Conservation (phyloP, 2,888 invertebrate species). For the Drosophila fulvimacula region DNA sequence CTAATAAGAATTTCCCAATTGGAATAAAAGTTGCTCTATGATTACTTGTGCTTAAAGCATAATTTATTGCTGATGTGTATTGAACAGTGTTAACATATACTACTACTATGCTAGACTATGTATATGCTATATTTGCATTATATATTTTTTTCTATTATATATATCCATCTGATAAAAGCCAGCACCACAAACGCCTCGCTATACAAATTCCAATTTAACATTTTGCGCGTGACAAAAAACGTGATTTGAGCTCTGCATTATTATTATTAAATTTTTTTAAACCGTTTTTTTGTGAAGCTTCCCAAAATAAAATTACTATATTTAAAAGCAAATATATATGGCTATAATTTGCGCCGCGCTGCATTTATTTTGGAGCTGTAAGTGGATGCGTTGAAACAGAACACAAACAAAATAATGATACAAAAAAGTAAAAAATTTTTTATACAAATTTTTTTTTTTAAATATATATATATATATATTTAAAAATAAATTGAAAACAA, state of each 20-base stretch:
- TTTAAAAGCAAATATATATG: constrained; percentile 41
- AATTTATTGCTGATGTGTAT: background rate
- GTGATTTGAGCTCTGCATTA: constrained; percentile 37
- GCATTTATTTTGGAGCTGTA: constrained; percentile 67
- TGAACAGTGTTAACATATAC: background rate
- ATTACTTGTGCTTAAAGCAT: background rate
- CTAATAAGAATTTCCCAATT: no score
- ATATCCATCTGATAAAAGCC: constrained; percentile 4
- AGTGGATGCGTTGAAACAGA: constrained; percentile 58
- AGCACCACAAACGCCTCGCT: constrained; percentile 12
- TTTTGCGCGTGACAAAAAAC: constrained; percentile 62
- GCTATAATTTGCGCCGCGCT: constrained; percentile 58
- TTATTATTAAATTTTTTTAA: constrained; percentile 4
- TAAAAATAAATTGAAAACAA: background rate
- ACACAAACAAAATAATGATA: constrained; percentile 2
- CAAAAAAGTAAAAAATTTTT: constrained; percentile 1
- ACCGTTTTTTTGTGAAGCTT: constrained; percentile 16
- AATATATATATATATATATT: background rate
- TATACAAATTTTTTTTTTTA: no score
- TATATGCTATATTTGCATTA: background rate
- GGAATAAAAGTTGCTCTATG: background rate
- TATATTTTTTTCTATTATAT: background rate
- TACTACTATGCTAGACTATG: background rate
- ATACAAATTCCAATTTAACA: constrained; percentile 23
- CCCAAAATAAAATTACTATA: constrained; percentile 58